These are phyloP conservation scores for Idaea straminata DNA, from an alignment of 2,888 invertebrate genomes.

Conservation along the genomic window DNA sequence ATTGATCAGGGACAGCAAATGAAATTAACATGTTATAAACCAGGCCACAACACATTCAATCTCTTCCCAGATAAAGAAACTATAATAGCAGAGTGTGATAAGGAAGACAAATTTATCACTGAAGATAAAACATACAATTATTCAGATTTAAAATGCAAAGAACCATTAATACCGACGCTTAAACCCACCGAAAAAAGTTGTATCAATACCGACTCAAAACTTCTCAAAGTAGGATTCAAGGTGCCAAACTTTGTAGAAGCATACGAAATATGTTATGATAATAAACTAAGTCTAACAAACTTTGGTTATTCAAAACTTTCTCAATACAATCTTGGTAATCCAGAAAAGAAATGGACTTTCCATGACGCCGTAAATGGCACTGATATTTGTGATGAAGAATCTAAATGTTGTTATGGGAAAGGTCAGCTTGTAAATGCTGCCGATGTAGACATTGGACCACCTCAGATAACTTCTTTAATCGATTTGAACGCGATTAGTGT, in stretches of 20 bases:
- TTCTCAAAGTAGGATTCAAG: slow-evolving; percentile 18
- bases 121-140: slow-evolving; percentile 19
- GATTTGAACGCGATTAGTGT: slow-evolving; percentile 17
- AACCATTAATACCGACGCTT: slow-evolving; percentile 11
- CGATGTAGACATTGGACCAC: slow-evolving; percentile 13
- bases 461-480: slow-evolving; percentile 10
- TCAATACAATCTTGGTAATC: not conserved
- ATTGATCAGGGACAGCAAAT: slow-evolving; percentile 11
- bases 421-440: slow-evolving; percentile 8
- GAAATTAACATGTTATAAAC: slow-evolving; percentile 18
- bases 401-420: slow-evolving; percentile 7
- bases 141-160: slow-evolving; percentile 20
- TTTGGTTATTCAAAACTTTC: slow-evolving; percentile 6
- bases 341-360: slow-evolving; percentile 2
- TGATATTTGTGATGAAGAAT: not conserved
- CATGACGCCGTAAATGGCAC: not conserved
- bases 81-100: slow-evolving; percentile 21
- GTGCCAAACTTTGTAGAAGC: slow-evolving; percentile 16
- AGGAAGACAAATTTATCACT: slow-evolving; percentile 20
- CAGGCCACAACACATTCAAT: slow-evolving; percentile 18
- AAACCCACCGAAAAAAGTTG: slow-evolving; percentile 10
- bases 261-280: slow-evolving; percentile 21
- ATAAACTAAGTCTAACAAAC: slow-evolving; percentile 13
- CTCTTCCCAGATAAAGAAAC: slow-evolving; percentile 11
- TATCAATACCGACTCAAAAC: slow-evolving; percentile 11